Evolutionary conservation across 2,888 invertebrate species (phyloP), one percentile per base, ranked within the genome.

Genomic region (Caenorhabditis auriculariae): DNA sequence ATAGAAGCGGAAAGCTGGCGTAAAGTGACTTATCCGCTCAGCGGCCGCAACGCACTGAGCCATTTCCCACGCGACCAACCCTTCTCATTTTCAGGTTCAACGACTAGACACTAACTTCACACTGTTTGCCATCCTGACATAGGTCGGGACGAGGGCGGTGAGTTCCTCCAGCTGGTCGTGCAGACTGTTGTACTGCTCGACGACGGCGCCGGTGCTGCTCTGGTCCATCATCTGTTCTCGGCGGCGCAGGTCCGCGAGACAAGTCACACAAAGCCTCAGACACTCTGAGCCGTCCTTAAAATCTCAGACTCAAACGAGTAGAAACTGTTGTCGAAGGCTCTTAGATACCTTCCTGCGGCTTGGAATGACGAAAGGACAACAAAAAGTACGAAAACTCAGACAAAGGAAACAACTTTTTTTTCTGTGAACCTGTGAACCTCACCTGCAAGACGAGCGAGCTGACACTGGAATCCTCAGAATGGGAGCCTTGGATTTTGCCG

Each of bases 161-260:
- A 91, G 89, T 76, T 90, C 89, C 54, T 88, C 88, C 82, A 91
- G 89, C 54, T 89, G 85, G 50, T 87, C 86, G 70, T 88, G 87
- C 84, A 95, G 87, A 82, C 90, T 88, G 54, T 89, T 89, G 82
- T 95, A 95, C 29, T 91, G 87, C 37, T 90, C 88, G 63, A 89
- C 88, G 28, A 93, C 86, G 2, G 88, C 85, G 75, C 90, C 90
- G 35, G 88, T 87, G 53, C 89, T 89, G 74, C 90, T 87, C 66
- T 89, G 88, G 66, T 91, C 89, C 81, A 92, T 90, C 78, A 90
- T 87, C 76, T 88, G 87, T 69, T 93, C 87, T 38, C 91, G 83
- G 29, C 87, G 85, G 76, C 91, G 90, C 47, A 95, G 85, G 54
- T 93, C 86, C 78, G 79, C 76, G 24, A 84, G 81, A 68, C 85